Percentiles rank a stretch among this genome's conserved stretches.
These are phyloP conservation scores for Cheirogaleus major DNA, from an alignment of 2,797 vertebrate species.

Conservation along the genomic window DNA sequence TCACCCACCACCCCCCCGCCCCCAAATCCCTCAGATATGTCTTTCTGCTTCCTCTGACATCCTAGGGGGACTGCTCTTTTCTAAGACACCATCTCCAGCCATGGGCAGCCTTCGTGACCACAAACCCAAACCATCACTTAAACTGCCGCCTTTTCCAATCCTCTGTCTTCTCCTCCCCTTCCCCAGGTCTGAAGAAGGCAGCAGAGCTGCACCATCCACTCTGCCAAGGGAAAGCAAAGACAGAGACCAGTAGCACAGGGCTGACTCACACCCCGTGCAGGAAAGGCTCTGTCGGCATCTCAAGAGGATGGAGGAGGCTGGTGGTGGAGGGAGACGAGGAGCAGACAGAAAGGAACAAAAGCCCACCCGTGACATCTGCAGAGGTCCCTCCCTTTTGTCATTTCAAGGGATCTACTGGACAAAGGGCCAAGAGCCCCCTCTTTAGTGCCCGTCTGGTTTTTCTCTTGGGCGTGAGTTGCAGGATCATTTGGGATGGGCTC, in stretches of 20 bases:
- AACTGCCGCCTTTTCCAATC: neutral
- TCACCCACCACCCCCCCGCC: neutral
- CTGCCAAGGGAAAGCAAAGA: neutral
- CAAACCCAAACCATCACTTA: neutral
- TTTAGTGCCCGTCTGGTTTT: neutral
- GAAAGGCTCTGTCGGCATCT: constrained; percentile 63
- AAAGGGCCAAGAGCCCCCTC: neutral
- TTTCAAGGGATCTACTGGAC: neutral
- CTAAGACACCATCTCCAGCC: neutral
- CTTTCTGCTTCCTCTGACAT: neutral
- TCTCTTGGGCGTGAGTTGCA: neutral
- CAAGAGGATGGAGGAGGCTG: constrained; percentile 40
- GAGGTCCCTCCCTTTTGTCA: neutral
- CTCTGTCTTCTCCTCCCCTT: neutral
- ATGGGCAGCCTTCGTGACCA: neutral
- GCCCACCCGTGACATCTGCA: neutral
- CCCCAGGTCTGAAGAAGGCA: neutral
- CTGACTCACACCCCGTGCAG: constrained; percentile 33
- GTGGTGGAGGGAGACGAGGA: neutral
- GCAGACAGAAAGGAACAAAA: neutral
- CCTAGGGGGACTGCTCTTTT: neutral
- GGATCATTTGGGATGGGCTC: neutral
- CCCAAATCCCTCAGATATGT: neutral
- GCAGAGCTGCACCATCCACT: neutral
- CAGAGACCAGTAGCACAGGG: neutral